Base-by-base conservation (phyloP, 2,113 vertebrate genomes). In the Platanista minor region DNA sequence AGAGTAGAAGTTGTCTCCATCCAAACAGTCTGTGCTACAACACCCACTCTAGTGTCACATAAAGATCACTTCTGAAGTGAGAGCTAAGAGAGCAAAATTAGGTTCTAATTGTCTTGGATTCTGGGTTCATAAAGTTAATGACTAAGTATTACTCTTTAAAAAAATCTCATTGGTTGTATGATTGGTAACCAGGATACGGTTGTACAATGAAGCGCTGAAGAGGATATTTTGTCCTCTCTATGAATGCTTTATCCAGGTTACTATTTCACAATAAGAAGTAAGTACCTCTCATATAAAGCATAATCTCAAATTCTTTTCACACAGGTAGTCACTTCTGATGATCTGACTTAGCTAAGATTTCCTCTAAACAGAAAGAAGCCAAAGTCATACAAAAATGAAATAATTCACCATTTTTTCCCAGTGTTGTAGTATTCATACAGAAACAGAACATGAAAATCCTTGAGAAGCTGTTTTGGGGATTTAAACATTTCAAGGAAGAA, bases 11-110 rank as follows among this genome's bases (percentile, higher is more conserved):
- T 57, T 12, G 17, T 41, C 78, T 80, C 54, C 18, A 18, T 39
- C 46, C 36, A 72, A 18, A n/a, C 4, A 14, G 8, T 61, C 33
- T 36, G 17, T 62, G n/a, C 17, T 41, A 52, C 5, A 64, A 23
- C 57, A 36, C 36, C 2, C 31, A n/a, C 33, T 49, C 13, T 1
- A 18, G 3, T 66, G 5, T 11, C 13, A 31, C 31, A 3, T 0
- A 57, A 69, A 64, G 39, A 6, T 81, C 15, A 8, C 52, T 88
- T 43, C 10, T 33, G 41, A 62, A 39, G 52, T n/a, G 20, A 41
- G 8, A 67, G 66, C 49, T 18, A 25, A 90, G 66, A 39, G 31
- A 27, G 23, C 27, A 20, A 33, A 52, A 39, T 13, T 49, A 36
- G 17, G 8, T 8, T 81, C 54, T 1, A 6, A 1, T 29, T 61